These are phyloP conservation scores for Enteromius viviparus DNA, from an alignment of 2,797 vertebrate species.

Conservation along the genomic window DNA sequence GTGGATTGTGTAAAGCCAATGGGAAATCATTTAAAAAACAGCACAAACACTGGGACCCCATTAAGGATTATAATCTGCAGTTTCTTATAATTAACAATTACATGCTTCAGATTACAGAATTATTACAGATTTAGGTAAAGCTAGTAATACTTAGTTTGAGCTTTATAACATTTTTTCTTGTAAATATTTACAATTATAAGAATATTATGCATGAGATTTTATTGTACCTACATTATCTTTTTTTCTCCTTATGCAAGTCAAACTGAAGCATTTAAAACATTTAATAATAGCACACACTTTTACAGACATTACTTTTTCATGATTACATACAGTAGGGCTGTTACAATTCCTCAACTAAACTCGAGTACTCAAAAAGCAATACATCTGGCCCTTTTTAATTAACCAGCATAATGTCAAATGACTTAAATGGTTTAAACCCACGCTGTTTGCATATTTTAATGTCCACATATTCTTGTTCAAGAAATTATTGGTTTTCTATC, in stretches of 20 bases:
- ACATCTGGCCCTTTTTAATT: too few species aligned
- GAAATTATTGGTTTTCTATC: too few species aligned
- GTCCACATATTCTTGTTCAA: too few species aligned
- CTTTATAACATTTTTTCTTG: background rate
- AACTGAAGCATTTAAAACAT: conserved; percentile 1
- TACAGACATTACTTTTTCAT: background rate
- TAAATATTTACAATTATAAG: background rate
- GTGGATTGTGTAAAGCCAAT: conserved; percentile 16
- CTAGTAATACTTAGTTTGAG: background rate
- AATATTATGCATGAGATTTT: background rate
- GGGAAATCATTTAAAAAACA: background rate
- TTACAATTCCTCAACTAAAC: too few species aligned
- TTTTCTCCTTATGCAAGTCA: background rate
- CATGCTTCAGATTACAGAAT: background rate
- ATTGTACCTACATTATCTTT: background rate
- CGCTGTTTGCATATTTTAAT: too few species aligned
- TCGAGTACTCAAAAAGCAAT: too few species aligned
- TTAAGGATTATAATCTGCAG: background rate
- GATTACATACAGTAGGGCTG: background rate
- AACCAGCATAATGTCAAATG: too few species aligned
- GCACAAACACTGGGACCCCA: background rate
- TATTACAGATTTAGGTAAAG: background rate
- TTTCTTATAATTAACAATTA: background rate
- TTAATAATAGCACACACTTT: background rate
- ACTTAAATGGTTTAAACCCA: too few species aligned